Evolutionary conservation across 2,888 invertebrate species (phyloP), one percentile per base, ranked within the genome.

Genomic region (Melipona beecheii): DNA sequence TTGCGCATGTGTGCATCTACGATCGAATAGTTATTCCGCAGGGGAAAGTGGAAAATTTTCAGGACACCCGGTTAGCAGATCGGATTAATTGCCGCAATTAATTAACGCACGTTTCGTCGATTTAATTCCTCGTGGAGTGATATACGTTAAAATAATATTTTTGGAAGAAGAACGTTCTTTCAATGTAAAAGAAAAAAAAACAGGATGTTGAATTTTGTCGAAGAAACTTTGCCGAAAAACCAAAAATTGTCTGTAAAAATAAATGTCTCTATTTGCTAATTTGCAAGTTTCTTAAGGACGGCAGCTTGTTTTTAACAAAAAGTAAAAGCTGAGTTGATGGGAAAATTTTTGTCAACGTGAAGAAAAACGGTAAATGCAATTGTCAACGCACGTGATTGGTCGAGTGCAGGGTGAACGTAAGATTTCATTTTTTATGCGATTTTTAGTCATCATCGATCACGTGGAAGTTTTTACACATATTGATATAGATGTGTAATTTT

Each of bases 11-110:
- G 4, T 72, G 21, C 0, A 15, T 2, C 11, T 31, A 9, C 17
- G 9, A 4, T 24, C 15, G 11, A 31, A 9, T n/a, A 43, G 21
- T 66, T 60, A 6, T 36, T 19, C 13, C 2, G 13, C 2, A 19
- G 15, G 31, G 31, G 31, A 50, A 75, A 75, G 36, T n/a, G 62
- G 71, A 71, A 71, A 76, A 70, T 52, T 76, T 76, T 15, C 15
- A 43, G 24, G 43, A 52, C 71, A 76, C 31, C 36, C 72, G 43
- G 62, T 27, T 24, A 62, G 21, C 54, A 17, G 62, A 21, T 4
- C 31, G 54, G 36, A 52, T 70, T 62, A 54, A 52, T 24, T 36
- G 19, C 17, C 27, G 31, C 21, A 62, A 60, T 62, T 62, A 62
- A 62, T 2, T 19, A 19, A 21, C 24, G 9, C 17, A 70, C 62